phyloP scores from a whole-genome alignment of 2,888 invertebrate genomes.

The Operophtera brumata region DNA sequence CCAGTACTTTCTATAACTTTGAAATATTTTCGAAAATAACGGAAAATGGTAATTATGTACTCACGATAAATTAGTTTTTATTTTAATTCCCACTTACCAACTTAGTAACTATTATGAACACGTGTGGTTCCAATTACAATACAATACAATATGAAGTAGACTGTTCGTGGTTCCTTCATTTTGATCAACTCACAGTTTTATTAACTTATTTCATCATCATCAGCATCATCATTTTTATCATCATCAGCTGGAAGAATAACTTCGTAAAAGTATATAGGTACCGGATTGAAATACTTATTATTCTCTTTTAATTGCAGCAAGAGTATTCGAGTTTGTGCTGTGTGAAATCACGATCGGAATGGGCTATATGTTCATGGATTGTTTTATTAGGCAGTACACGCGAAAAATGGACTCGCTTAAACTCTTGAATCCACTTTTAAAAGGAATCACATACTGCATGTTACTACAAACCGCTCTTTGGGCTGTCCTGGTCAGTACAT shows the following conservation, averaged over 20 bases:
- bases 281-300: too few relatives aligned
- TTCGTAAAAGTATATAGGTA: too few relatives aligned
- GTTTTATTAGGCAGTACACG: conserved; percentile 64
- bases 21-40: conserved; percentile 53
- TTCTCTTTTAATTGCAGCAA: conserved; percentile 46
- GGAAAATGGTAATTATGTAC: conserved; percentile 1
- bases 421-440: conserved; percentile 56
- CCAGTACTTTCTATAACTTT: conserved; percentile 45
- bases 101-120: too few relatives aligned
- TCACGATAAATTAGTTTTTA: not conserved
- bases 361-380: conserved; percentile 64
- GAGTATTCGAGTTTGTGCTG: conserved; percentile 51
- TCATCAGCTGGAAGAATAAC: too few relatives aligned
- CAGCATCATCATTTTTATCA: too few relatives aligned
- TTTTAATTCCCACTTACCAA: not conserved
- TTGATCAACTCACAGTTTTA: too few relatives aligned
- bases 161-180: too few relatives aligned
- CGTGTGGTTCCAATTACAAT: too few relatives aligned
- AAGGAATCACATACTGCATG: conserved; percentile 53
- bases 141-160: too few relatives aligned
- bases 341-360: conserved; percentile 52
- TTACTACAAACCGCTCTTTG: conserved; percentile 54
- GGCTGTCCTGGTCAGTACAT: conserved; percentile 56
- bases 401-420: conserved; percentile 49
- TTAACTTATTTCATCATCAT: too few relatives aligned